These are phyloP conservation scores for Hozukius guyotensis DNA, from an alignment of 2,797 vertebrate genomes.

Conservation along the genomic window DNA sequence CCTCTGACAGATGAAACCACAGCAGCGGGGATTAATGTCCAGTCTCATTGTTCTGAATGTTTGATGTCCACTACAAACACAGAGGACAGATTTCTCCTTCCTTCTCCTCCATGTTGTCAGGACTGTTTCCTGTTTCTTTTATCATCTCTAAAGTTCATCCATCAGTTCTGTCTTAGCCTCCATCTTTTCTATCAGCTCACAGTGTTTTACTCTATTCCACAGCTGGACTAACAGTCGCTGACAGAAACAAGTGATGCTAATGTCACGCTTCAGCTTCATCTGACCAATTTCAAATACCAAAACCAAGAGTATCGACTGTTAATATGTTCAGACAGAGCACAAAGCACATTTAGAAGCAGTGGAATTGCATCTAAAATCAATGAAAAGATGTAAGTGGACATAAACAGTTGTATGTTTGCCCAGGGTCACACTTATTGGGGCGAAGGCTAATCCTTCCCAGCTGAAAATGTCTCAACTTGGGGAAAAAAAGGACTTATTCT, in stretches of 20 bases:
- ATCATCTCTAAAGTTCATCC: not conserved
- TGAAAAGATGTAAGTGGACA: not conserved
- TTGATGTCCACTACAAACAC: not conserved
- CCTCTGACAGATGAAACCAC: not conserved
- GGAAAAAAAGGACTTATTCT: not conserved
- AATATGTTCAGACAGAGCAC: not conserved
- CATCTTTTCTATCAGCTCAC: not conserved
- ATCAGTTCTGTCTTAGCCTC: not conserved
- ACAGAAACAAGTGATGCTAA: not conserved
- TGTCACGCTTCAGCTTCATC: not conserved
- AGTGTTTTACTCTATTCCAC: not conserved
- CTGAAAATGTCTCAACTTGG: not conserved
- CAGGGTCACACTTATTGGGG: too few relatives aligned
- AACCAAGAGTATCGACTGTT: not conserved
- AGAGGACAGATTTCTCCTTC: not conserved
- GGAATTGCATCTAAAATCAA: not conserved
- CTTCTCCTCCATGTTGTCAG: not conserved
- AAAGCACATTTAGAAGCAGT: not conserved
- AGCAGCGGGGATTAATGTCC: constrained; percentile 19
- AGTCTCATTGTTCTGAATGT: not conserved
- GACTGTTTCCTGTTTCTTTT: not conserved
- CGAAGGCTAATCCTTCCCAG: not conserved
- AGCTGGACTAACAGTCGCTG: not conserved
- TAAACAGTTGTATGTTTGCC: not conserved
- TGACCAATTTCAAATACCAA: not conserved